Percentiles rank a stretch among this genome's conserved stretches.
phyloP scores from a whole-genome alignment of 2,797 vertebrate species.

The Fundulus diaphanus region DNA sequence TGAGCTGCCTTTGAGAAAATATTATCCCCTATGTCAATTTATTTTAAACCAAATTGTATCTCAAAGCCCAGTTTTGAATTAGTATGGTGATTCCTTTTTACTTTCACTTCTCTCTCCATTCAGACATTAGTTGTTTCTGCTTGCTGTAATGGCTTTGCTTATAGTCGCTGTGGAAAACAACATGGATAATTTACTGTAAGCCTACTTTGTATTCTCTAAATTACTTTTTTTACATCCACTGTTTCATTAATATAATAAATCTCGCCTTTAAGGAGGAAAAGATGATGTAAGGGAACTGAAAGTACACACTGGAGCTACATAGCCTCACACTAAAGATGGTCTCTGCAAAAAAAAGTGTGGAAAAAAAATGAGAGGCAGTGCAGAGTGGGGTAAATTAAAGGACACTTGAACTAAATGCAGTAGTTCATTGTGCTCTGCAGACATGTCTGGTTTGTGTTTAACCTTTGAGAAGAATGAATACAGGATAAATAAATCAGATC shows the following conservation, averaged over 20 bases:
- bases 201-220: neutral
- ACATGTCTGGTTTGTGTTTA: slow-evolving; percentile 15
- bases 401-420: neutral
- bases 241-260: neutral
- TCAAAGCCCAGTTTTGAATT: slow-evolving; percentile 7
- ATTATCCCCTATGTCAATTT: neutral
- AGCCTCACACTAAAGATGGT: neutral
- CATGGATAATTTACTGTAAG: neutral
- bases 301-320: neutral
- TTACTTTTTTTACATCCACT: neutral
- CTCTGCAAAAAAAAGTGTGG: neutral
- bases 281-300: neutral
- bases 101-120: neutral
- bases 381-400: neutral
- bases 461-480: neutral
- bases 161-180: neutral
- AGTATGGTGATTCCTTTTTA: neutral
- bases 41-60: slow-evolving; percentile 2
- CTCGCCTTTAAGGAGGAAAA: neutral
- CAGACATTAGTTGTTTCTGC: neutral
- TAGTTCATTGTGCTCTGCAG: neutral
- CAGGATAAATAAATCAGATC: slow-evolving; percentile 10
- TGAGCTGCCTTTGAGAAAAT: slow-evolving; percentile 2
- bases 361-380: neutral
- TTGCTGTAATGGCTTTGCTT: neutral